A percentile compares a stretch with the other conserved stretches of the same genome.
phyloP scores from a whole-genome alignment of 2,797 vertebrate species.

The Rhinogobio ventralis region DNA sequence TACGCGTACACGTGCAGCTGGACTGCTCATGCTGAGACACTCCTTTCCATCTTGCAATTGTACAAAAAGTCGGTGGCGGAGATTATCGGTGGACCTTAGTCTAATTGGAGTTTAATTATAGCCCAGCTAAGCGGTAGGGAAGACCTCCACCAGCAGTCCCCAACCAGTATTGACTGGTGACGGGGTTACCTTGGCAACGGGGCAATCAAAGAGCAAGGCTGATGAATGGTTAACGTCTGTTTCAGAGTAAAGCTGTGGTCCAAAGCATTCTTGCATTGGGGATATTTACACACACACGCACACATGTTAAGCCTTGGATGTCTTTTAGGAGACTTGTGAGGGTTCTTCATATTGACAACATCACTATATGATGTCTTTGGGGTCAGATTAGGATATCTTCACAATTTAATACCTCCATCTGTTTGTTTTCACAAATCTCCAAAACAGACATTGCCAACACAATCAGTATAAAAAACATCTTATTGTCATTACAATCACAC shows the following conservation, averaged over 20 bases:
- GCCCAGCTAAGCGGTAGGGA: constrained; percentile 60
- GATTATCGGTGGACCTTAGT: constrained; percentile 62
- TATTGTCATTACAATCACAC: constrained; percentile 1
- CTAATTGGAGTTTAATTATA: constrained; percentile 79
- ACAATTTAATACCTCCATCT: not conserved
- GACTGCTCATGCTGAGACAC: not conserved
- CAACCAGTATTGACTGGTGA: constrained; percentile 64
- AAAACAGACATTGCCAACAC: not conserved
- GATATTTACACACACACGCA: constrained; percentile 7
- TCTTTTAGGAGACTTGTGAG: not conserved
- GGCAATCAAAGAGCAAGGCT: constrained; percentile 70
- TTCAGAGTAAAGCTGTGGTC: constrained; percentile 39
- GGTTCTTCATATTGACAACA: not conserved
- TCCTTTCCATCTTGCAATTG: constrained; percentile 32
- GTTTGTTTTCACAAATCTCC: not conserved
- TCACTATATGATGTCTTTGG: not conserved
- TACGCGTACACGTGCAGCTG: too few species aligned
- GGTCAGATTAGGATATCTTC: not conserved
- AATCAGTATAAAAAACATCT: not conserved
- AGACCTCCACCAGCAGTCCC: constrained; percentile 61
- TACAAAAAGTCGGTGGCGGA: constrained; percentile 34
- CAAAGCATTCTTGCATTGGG: constrained; percentile 16
- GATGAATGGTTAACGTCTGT: constrained; percentile 62
- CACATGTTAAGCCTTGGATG: constrained; percentile 14
- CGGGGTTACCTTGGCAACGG: constrained; percentile 78